phyloP scores from a whole-genome alignment of 2,888 invertebrate species.

The Glyphotaelius pellucidus region DNA sequence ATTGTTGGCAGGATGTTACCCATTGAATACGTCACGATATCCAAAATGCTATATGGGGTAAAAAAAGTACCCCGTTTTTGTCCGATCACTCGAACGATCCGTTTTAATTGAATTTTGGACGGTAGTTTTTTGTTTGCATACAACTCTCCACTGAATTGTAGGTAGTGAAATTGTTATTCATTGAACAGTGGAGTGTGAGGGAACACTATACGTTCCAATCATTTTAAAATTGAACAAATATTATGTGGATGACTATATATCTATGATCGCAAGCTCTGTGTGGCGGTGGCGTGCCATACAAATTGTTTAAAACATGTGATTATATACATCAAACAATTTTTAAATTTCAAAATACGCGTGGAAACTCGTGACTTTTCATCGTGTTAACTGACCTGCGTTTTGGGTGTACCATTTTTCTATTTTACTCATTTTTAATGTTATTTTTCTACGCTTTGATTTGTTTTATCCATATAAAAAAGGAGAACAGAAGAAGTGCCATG shows the following conservation, averaged over 20 bases:
- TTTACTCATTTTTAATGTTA: no score
- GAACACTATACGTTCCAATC: neutral
- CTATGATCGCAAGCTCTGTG: neutral
- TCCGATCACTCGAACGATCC: conserved; percentile 21
- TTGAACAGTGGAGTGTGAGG: neutral
- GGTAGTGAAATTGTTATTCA: neutral
- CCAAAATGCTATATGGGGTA: conserved; percentile 33
- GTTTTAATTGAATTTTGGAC: conserved; percentile 20
- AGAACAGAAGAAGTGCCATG: no score
- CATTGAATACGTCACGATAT: conserved; percentile 31
- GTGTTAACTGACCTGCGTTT: no score
- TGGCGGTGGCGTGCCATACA: neutral
- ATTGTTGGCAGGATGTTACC: conserved; percentile 36
- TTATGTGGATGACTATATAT: neutral
- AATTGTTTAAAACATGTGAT: neutral
- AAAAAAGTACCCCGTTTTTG: conserved; percentile 10
- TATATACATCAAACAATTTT: neutral
- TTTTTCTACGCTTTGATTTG: no score
- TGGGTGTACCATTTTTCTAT: no score
- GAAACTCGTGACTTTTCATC: neutral
- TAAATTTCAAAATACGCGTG: neutral
- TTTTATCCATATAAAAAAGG: no score
- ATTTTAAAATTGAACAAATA: neutral
- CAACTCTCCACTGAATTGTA: neutral
- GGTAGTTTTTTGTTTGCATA: neutral